These are phyloP conservation scores for Palaemon carinicauda DNA, from an alignment of 1,140 invertebrate genomes.

Conservation along the genomic window DNA sequence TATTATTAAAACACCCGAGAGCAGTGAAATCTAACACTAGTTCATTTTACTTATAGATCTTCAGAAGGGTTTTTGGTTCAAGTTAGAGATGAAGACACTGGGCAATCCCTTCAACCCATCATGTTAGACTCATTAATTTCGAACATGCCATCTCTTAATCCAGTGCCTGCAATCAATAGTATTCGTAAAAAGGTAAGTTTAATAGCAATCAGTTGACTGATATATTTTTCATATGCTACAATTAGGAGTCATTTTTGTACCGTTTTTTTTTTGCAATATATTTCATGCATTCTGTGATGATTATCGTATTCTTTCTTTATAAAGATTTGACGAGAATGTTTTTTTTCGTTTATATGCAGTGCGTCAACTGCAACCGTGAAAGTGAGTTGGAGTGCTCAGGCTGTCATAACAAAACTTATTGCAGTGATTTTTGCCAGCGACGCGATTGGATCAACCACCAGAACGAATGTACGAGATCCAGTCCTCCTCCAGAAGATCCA, in stretches of 20 bases:
- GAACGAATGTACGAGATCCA: conserved; percentile 20
- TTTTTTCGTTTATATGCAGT: neutral
- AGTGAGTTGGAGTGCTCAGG: conserved; percentile 42
- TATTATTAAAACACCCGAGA: no score
- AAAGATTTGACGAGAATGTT: neutral
- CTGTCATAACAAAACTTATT: conserved; percentile 43
- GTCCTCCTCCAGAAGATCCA: conserved; percentile 29
- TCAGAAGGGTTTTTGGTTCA: conserved; percentile 47
- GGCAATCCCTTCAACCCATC: conserved; percentile 37
- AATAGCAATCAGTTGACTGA: no score
- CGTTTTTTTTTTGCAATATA: neutral
- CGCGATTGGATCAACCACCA: conserved; percentile 46
- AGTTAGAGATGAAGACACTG: conserved; percentile 36
- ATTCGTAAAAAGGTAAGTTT: conserved; percentile 41
- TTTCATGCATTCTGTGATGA: neutral
- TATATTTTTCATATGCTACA: no score
- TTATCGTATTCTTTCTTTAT: neutral
- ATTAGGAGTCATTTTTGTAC: neutral
- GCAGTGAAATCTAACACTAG: neutral
- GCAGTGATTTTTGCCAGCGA: conserved; percentile 42
- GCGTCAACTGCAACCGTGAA: conserved; percentile 45
- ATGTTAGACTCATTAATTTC: conserved; percentile 46
- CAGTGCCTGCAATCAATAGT: conserved; percentile 28
- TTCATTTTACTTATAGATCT: conserved; percentile 1
- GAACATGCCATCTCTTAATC: conserved; percentile 18